Conservation (phyloP, 2,797 vertebrate genomes). For the Bradypodion pumilum region DNA sequence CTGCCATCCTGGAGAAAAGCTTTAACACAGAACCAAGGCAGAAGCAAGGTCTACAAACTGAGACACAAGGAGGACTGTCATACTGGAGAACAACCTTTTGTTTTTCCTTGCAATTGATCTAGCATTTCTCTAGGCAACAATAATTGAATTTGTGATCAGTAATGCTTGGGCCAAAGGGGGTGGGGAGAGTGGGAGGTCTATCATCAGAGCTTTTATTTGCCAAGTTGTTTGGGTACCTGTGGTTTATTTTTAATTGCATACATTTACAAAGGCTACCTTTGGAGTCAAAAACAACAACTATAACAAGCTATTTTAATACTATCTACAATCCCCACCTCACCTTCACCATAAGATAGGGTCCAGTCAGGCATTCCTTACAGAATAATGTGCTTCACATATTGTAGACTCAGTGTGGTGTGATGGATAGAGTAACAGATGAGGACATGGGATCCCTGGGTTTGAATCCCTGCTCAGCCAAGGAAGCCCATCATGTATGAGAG, state of each 20-base stretch:
- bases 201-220: neutral
- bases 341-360: neutral
- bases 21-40: neutral
- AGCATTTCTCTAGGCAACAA: slow-evolving; percentile 34
- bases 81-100: neutral
- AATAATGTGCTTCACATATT: too few species aligned
- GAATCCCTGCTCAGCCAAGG: too few species aligned
- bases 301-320: neutral
- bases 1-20: slow-evolving; percentile 3
- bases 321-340: neutral
- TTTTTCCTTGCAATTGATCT: slow-evolving; percentile 26
- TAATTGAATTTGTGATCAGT: neutral
- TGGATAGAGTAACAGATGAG: too few species aligned
- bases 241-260: neutral
- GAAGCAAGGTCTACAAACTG: slow-evolving; percentile 21
- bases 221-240: neutral
- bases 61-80: slow-evolving; percentile 35
- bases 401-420: too few species aligned
- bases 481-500: too few species aligned
- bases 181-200: neutral
- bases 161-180: slow-evolving; percentile 4
- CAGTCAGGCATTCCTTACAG: neutral
- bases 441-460: too few species aligned
- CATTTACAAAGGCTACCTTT: neutral
- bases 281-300: neutral